These are phyloP conservation scores for Lophotis ruficrista DNA, from an alignment of 2,113 vertebrate species.

Conservation along the genomic window DNA sequence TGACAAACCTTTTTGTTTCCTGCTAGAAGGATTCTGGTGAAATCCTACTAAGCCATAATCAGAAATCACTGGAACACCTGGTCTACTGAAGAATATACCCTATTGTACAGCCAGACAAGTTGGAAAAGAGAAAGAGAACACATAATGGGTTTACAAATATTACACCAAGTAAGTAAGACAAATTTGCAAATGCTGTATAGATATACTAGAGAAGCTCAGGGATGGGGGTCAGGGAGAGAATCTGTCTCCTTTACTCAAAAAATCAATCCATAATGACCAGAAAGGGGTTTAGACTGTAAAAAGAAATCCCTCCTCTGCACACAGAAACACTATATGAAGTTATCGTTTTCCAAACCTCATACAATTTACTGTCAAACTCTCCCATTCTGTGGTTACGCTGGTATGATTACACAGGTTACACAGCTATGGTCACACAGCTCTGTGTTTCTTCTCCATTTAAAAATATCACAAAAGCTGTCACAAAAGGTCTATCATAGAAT, in stretches of 20 bases:
- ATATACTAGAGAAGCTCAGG: accelerated
- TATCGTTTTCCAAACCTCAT: not conserved
- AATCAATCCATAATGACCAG: not conserved
- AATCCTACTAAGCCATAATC: not conserved
- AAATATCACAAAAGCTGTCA: not conserved
- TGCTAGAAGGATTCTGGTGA: not conserved
- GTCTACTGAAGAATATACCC: not conserved
- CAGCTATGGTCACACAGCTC: not conserved
- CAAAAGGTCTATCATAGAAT: not conserved
- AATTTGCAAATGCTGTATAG: not conserved
- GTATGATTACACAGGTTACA: not conserved
- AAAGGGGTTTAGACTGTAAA: not conserved
- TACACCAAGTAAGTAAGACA: not conserved
- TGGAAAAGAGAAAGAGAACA: not conserved
- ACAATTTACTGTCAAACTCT: not conserved
- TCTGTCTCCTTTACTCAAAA: not conserved
- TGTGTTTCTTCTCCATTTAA: not conserved
- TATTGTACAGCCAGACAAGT: not conserved
- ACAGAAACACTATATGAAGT: not conserved
- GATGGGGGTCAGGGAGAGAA: accelerated
- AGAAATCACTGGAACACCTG: not conserved
- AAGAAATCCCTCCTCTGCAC: not conserved
- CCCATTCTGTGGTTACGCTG: not conserved
- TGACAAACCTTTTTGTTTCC: not conserved
- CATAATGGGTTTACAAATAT: not conserved